These are phyloP conservation scores for Botia kubotai DNA, from an alignment of 2,797 vertebrate species.

Conservation along the genomic window DNA sequence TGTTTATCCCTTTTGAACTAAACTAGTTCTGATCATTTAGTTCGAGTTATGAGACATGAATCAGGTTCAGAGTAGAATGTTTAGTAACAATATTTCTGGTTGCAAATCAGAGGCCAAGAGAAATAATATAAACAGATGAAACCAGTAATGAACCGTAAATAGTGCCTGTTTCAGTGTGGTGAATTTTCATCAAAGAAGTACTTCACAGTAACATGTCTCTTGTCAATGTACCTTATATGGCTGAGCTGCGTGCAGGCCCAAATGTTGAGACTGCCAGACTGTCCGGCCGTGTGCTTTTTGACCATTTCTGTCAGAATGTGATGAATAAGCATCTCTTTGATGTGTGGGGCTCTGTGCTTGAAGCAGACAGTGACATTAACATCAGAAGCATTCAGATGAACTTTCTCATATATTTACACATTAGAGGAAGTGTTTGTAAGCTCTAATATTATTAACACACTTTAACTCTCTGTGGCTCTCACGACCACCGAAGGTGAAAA, in stretches of 20 bases:
- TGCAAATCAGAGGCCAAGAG: background rate
- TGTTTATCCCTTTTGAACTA: background rate
- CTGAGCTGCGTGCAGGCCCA: background rate
- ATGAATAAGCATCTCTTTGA: conserved; percentile 34
- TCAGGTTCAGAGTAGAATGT: background rate
- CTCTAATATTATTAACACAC: background rate
- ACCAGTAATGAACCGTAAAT: background rate
- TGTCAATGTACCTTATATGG: conserved; percentile 2
- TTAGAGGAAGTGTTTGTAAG: background rate
- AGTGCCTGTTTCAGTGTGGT: background rate
- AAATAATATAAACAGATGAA: background rate
- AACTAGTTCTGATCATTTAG: background rate
- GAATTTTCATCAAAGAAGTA: too few relatives aligned
- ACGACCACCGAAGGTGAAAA: conserved; percentile 25
- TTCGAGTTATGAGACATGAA: background rate
- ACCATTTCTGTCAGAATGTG: conserved; percentile 16
- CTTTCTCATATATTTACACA: conserved; percentile 4
- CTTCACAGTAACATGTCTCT: background rate
- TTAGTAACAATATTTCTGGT: background rate
- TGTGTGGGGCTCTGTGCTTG: conserved; percentile 2
- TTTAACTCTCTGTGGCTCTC: background rate
- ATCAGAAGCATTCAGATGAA: conserved; percentile 39
- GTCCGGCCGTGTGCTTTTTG: background rate
- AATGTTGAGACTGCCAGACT: too few relatives aligned
- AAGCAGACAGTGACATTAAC: conserved; percentile 34